These are phyloP conservation scores for Nebria ingens DNA, from an alignment of 1,140 invertebrate genomes.

Conservation along the genomic window DNA sequence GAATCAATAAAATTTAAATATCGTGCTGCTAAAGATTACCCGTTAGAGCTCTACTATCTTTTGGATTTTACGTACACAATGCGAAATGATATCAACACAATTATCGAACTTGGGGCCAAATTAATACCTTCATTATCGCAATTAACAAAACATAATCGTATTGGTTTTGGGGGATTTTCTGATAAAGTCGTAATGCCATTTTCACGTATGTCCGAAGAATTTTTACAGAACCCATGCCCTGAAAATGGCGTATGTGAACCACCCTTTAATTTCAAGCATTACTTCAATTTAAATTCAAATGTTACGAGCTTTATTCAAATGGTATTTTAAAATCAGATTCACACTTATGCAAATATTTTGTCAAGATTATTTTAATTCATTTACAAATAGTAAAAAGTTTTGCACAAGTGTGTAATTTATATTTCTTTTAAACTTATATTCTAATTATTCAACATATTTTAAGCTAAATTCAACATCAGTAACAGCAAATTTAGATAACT, in stretches of 20 bases:
- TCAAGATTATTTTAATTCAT: too few species aligned
- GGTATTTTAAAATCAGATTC: too few species aligned
- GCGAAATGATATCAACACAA: constrained; percentile 73
- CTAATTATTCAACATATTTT: too few species aligned
- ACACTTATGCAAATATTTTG: too few species aligned
- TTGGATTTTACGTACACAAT: constrained; percentile 89
- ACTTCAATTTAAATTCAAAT: constrained; percentile 25
- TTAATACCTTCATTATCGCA: constrained; percentile 51
- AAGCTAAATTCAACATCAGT: constrained; percentile 27
- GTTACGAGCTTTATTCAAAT: constrained; percentile 22
- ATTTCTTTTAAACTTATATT: background rate
- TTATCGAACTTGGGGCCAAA: constrained; percentile 59
- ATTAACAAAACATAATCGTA: constrained; percentile 71
- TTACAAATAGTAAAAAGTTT: too few species aligned
- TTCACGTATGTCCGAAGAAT: constrained; percentile 19
- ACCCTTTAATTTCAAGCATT: constrained; percentile 27
- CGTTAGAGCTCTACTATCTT: constrained; percentile 85
- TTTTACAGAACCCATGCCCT: constrained; percentile 24
- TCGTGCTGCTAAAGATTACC: constrained; percentile 65
- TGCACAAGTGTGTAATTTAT: background rate
- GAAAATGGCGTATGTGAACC: constrained; percentile 16
- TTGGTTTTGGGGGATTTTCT: constrained; percentile 67
- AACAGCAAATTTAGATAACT: constrained; percentile 46
- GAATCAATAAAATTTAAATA: constrained; percentile 43
- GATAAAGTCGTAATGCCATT: constrained; percentile 64